Evolutionary conservation across 2,797 vertebrate genomes (phyloP).

Genomic region (Semaprochilodus insignis): DNA sequence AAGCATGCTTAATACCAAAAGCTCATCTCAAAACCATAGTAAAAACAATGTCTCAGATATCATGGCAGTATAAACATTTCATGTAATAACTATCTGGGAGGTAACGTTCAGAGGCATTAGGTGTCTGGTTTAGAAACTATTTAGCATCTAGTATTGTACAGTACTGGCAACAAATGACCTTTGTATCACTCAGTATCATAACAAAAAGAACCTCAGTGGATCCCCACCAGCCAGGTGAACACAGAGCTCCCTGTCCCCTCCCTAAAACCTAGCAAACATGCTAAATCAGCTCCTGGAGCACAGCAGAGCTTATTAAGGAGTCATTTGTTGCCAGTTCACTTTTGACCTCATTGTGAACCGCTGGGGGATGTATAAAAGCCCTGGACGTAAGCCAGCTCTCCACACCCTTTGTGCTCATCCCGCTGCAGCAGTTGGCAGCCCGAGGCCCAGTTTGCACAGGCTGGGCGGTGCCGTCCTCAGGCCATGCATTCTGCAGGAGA

Average conservation of each 20-base stretch:
- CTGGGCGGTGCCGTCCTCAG: slow-evolving; percentile 51
- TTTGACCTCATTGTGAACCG: slow-evolving; percentile 70
- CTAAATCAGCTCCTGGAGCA: slow-evolving; percentile 43
- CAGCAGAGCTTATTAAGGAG: slow-evolving; percentile 57
- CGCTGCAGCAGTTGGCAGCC: slow-evolving; percentile 30
- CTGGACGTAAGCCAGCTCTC: slow-evolving; percentile 65
- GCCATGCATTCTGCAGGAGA: slow-evolving; percentile 45
- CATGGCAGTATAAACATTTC: no score
- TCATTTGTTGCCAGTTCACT: slow-evolving; percentile 63
- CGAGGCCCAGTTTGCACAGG: slow-evolving; percentile 49
- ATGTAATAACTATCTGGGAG: no score
- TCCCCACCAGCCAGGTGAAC: not conserved
- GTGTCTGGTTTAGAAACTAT: no score
- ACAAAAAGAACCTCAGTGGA: not conserved
- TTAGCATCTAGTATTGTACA: not conserved
- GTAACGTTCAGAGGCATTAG: no score
- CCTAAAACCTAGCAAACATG: slow-evolving; percentile 28
- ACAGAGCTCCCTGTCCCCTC: slow-evolving; percentile 14
- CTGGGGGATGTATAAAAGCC: slow-evolving; percentile 62
- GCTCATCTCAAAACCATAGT: no score
- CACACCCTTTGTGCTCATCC: slow-evolving; percentile 45
- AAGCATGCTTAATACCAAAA: not conserved
- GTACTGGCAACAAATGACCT: not conserved
- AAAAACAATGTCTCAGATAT: no score
- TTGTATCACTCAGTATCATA: not conserved